phyloP scores from a whole-genome alignment of 2,797 vertebrate genomes.

The Gymnothorax javanicus region DNA sequence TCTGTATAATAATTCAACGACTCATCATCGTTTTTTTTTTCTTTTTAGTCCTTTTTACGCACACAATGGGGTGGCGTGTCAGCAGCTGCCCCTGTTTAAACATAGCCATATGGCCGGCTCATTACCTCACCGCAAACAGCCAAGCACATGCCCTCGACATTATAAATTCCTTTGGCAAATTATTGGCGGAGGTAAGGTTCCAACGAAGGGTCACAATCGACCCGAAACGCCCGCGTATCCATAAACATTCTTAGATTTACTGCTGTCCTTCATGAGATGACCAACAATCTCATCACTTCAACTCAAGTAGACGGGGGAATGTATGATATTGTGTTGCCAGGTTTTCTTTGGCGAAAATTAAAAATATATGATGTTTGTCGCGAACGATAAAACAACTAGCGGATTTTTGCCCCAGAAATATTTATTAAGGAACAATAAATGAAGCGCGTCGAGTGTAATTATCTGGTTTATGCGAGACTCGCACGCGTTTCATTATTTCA shows the following conservation, averaged over 20 bases:
- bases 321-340: background rate
- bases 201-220: conserved; percentile 14
- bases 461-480: background rate
- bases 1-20: conserved; percentile 25
- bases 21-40: conserved; percentile 22
- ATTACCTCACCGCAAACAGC: conserved; percentile 13
- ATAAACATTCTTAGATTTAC: conserved; percentile 3
- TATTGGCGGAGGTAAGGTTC: conserved; percentile 16
- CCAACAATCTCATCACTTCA: background rate
- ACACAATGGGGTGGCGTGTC: conserved; percentile 21
- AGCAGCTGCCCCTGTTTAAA: conserved; percentile 29
- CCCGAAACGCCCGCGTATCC: background rate
- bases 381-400: background rate
- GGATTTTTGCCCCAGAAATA: background rate
- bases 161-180: conserved; percentile 24
- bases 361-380: background rate
- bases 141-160: conserved; percentile 18
- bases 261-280: background rate
- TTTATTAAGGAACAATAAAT: background rate
- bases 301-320: background rate
- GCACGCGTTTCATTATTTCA: background rate
- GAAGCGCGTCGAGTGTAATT: background rate
- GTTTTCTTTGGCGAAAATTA: background rate
- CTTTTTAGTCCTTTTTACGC: background rate
- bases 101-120: conserved; percentile 24